Evolutionary conservation across 2,113 vertebrate species (phyloP), one percentile per base, ranked within the genome.

Genomic region (Sylvietta virens): DNA sequence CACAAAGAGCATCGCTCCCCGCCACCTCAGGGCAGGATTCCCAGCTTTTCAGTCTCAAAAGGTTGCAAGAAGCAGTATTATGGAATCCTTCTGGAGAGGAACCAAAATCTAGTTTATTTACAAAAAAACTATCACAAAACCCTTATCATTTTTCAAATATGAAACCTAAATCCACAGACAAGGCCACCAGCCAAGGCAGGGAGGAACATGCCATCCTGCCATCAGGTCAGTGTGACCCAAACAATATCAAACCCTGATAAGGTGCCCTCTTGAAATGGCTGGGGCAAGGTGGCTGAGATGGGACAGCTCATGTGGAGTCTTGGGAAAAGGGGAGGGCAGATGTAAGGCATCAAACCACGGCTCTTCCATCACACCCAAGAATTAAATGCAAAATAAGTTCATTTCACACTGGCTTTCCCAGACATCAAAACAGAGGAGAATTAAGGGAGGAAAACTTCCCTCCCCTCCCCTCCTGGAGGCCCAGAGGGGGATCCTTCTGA

Each of bases 61-160:
- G 21, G n/a, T 20, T 83, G 17, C 56, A 79, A 91, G 54, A n/a
- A 86, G 80, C 56, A 72, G 47, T 88, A 57, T 79, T 79, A 58
- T 57, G 60, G n/a, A 72, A n/a, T 78, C 42, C 35, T 72, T 58
- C 62, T 69, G 48, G 54, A 92, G 35, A 65, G 21, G 37, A 93
- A 83, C 66, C 48, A 78, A 66, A 67, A 79, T 58, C 69, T 95
- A 92, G 54, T 91, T 92, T 82, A 91, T 89, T 95, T 94, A 93
- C 39, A 72, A 73, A 61, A 86, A 58, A 74, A 31, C 44, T 86
- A 95, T 77, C 80, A 77, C 4, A 5, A 92, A 90, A n/a, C 73
- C 33, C 84, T 96, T 96, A 94, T 96, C 88, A 39, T 65, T 93
- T 89, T 86, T 92, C 88, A 94, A 76, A 79, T 95, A 91, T 28